Evolutionary conservation across 2,888 invertebrate species (phyloP), one percentile per base, ranked within the genome.

Genomic region (Odontocerum albicorne): DNA sequence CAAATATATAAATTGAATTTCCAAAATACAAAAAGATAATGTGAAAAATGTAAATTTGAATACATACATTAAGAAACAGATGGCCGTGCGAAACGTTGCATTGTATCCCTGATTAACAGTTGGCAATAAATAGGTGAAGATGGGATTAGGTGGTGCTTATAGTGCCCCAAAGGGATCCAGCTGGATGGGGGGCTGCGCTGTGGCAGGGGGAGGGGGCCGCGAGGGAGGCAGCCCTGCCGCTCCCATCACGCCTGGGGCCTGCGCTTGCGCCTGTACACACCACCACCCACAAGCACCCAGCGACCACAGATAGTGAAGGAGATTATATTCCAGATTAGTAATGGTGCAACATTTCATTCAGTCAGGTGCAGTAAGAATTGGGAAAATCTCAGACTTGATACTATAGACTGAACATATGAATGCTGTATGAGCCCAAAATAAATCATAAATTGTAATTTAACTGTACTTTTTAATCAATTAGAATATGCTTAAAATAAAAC

Each of bases 131-230:
- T 27, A 16, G 38, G 22, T 16, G 36, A 2, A 15, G 31, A 10
- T 22, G 36, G 35, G n/a, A n/a, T 47, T n/a, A 12, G 13, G 36
- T 32, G 12, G 44, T 17, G 19, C 45, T 54, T 61, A 61, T 36
- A 61, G 61, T 33, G 61, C 58, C 51, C 61, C 61, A 40, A 61
- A 61, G 39, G 61, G 61, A 50, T 61, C 61, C 51, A 61, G 46
- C 35, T 52, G 56, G 40, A 52, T n/a, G 50, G 38, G 13, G 52
- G 42, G 32, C 53, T 42, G 21, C 49, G 54, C 43, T 38, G 53
- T 39, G 36, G 49, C 35, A 38, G 57, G 57, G 7, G 57, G 60
- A 7, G 55, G 57, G 32, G 47, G 57, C 57, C 55, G 36, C 44
- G 52, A 47, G 22, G 55, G 58, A 21, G 43, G 39, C n/a, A 22